A percentile compares a stretch with the other conserved stretches of the same genome.
These are phyloP conservation scores for Carpatolechia fugitivella DNA, from an alignment of 2,888 invertebrate species.

Conservation along the genomic window DNA sequence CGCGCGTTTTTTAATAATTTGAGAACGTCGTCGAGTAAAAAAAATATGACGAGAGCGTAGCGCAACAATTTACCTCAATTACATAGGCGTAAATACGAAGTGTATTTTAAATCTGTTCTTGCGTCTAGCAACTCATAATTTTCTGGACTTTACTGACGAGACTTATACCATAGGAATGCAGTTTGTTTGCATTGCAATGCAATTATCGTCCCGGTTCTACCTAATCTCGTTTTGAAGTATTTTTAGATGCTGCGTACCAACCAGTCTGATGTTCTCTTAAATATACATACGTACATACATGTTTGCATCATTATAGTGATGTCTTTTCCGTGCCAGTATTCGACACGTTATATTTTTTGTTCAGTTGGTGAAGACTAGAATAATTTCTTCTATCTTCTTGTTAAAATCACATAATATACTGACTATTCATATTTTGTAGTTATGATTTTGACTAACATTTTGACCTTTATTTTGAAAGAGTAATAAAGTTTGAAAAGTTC, in stretches of 20 bases:
- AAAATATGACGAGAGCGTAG: neutral
- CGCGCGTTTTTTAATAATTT: neutral
- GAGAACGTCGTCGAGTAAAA: slow-evolving; percentile 1
- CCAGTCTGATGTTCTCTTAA: too few relatives aligned
- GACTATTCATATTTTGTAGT: too few relatives aligned
- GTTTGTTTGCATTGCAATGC: slow-evolving; percentile 11
- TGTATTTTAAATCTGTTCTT: neutral
- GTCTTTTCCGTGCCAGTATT: too few relatives aligned
- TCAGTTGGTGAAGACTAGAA: too few relatives aligned
- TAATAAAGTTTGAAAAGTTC: too few relatives aligned
- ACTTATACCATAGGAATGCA: slow-evolving; percentile 11
- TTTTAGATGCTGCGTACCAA: slow-evolving; percentile 12
- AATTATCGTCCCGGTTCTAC: slow-evolving; percentile 1
- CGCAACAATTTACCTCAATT: neutral
- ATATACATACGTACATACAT: too few relatives aligned
- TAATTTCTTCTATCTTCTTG: too few relatives aligned
- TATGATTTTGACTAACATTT: too few relatives aligned
- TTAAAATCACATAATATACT: too few relatives aligned
- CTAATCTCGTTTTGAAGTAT: slow-evolving; percentile 12
- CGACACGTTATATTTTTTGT: too few relatives aligned
- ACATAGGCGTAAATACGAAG: neutral
- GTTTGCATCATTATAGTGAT: too few relatives aligned
- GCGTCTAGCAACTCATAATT: neutral
- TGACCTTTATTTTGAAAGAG: too few relatives aligned
- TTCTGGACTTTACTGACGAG: neutral